Evolutionary conservation across 1,140 invertebrate species (phyloP).

Genomic region (Bombus huntii): DNA sequence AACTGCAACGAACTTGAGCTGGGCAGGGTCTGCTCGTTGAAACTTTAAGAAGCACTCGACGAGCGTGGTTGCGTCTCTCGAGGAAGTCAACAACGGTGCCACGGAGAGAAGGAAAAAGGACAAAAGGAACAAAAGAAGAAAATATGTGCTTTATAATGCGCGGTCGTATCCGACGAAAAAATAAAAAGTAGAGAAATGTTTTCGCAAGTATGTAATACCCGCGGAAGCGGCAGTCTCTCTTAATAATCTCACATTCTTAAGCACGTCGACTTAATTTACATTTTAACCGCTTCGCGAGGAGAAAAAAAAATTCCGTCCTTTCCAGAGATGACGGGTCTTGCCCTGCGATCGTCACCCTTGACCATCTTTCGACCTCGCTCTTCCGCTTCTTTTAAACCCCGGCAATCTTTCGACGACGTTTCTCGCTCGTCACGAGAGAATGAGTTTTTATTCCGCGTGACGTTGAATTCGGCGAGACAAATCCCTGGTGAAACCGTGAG

Average conservation of each 20-base stretch:
- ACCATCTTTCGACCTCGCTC: slow-evolving; percentile 24
- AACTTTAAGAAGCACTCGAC: slow-evolving; percentile 42
- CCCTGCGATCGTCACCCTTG: slow-evolving; percentile 28
- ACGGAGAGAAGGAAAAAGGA: background rate
- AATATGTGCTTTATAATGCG: slow-evolving; percentile 65
- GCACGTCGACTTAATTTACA: slow-evolving; percentile 74
- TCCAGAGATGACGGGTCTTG: slow-evolving; percentile 38
- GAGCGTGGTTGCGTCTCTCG: slow-evolving; percentile 12
- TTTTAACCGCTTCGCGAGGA: slow-evolving; percentile 65
- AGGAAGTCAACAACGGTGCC: background rate
- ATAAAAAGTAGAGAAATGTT: slow-evolving; percentile 64
- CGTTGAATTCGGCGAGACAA: slow-evolving; percentile 63
- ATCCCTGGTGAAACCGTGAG: slow-evolving; percentile 45
- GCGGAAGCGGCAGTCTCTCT: slow-evolving; percentile 59
- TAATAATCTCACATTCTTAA: slow-evolving; percentile 76
- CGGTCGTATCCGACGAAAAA: slow-evolving; percentile 21
- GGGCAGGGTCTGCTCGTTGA: slow-evolving; percentile 12
- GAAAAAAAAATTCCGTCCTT: slow-evolving; percentile 56
- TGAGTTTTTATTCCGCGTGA: slow-evolving; percentile 68
- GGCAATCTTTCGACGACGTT: slow-evolving; percentile 25
- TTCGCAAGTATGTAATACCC: slow-evolving; percentile 52
- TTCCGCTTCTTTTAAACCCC: background rate
- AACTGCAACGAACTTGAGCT: slow-evolving; percentile 8
- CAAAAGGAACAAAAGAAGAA: background rate
- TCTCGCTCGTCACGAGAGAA: slow-evolving; percentile 38